Evolutionary conservation across 2,888 invertebrate genomes (phyloP), one percentile per base, ranked within the genome.

Genomic region (Caenorhabditis sinica): DNA sequence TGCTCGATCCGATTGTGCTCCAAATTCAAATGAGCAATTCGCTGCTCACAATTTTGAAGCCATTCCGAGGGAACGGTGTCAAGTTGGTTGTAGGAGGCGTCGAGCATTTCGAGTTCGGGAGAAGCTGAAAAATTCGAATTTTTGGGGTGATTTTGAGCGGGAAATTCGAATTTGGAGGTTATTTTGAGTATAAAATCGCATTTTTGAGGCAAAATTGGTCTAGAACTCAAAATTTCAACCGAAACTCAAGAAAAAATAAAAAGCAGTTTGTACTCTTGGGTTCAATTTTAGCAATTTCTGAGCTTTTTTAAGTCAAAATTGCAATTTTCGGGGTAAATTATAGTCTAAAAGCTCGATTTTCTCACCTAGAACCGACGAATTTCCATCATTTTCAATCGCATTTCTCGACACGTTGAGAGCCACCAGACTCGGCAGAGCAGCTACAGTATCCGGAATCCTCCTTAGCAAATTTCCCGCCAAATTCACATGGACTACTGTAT

Each of bases 371-470:
- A 71, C 68, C n/a, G 85, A 73, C 23, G 83, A 76, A 61, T 87
- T 85, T 2, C 68, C 53, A 13, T n/a, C n/a, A n/a, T 66, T 60
- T 8, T 85, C 85, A 40, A 91, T 85, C 11, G 36, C 13, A 69
- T 92, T 92, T 23, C 72, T 68, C 8, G 87, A 88, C 9, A 92
- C 71, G 83, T 92, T 92, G 20, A 92, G 68, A 23, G 87, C 86
- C 11, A 90, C 87, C 13, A 92, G 82, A 71, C 80, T 69, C 4
- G 83, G 84, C 28, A 91, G 85, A n/a, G 65, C 68, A 1, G 77
- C 76, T n/a, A 92, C 75, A 11, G 90, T 56, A 1, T 73, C 74
- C 11, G 92, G 92, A 20, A 92, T 81, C 13, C 51, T 63, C 15
- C 68, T 58, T 56, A 92, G 73, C 33, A 75, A 51, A 74, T 92